A percentile compares a stretch with the other conserved stretches of the same genome.
Conservation (phyloP, 2,888 invertebrate species). For the Bembecia ichneumoniformis region DNA sequence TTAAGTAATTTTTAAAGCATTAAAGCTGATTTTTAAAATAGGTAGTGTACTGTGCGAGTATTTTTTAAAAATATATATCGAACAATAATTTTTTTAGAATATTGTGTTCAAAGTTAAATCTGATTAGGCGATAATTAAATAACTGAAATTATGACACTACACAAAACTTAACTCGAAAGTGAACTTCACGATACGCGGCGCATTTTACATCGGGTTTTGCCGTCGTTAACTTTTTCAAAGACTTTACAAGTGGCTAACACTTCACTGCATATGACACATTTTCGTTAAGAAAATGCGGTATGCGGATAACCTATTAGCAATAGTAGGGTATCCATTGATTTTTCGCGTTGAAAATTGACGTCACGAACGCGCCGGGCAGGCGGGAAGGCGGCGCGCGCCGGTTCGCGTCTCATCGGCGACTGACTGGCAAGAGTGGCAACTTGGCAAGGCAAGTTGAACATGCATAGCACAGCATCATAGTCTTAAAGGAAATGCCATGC, state of each 20-base stretch:
- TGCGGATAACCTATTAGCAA: slow-evolving; percentile 59
- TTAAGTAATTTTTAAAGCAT: too few species aligned
- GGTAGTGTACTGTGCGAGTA: too few species aligned
- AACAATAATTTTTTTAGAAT: too few species aligned
- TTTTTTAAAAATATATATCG: too few species aligned
- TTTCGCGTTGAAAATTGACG: slow-evolving; percentile 63
- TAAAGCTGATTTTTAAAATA: too few species aligned
- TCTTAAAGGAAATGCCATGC: slow-evolving; percentile 43
- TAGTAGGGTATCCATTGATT: slow-evolving; percentile 62
- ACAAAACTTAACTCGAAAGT: slow-evolving; percentile 52
- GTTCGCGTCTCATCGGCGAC: slow-evolving; percentile 60
- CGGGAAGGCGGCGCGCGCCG: slow-evolving; percentile 57
- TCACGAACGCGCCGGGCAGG: slow-evolving; percentile 47
- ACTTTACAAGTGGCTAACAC: slow-evolving; percentile 34
- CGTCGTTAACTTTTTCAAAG: slow-evolving; percentile 22
- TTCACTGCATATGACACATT: slow-evolving; percentile 66
- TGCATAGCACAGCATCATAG: neutral
- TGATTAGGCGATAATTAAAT: slow-evolving; percentile 2
- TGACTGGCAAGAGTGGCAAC: slow-evolving; percentile 21
- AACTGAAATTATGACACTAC: slow-evolving; percentile 60
- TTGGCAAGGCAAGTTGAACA: slow-evolving; percentile 4
- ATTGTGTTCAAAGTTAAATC: too few species aligned
- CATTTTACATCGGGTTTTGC: slow-evolving; percentile 18
- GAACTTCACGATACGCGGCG: slow-evolving; percentile 51
- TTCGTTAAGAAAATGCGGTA: slow-evolving; percentile 67